phyloP scores from a whole-genome alignment of 2,888 invertebrate genomes.

The Lepidocyrtoides sp. region DNA sequence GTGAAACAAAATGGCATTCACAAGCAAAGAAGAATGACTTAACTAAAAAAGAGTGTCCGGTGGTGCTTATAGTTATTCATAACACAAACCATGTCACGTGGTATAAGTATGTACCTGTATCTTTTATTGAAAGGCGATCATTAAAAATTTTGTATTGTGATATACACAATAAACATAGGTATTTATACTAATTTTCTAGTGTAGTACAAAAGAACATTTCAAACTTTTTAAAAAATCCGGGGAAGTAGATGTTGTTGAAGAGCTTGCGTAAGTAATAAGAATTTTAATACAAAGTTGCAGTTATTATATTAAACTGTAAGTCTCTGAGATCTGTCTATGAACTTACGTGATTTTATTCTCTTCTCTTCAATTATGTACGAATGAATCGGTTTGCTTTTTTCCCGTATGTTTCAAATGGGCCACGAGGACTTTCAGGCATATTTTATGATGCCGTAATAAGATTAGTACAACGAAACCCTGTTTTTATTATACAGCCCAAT shows the following conservation, averaged over 20 bases:
- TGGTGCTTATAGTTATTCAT: neutral
- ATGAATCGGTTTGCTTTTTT: constrained; percentile 47
- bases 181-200: too few relatives aligned
- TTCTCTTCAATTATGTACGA: constrained; percentile 1
- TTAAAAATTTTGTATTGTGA: neutral
- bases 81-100: too few relatives aligned
- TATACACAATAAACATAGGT: too few relatives aligned
- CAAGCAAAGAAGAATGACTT: neutral
- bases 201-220: too few relatives aligned
- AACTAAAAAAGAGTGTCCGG: neutral
- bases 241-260: too few relatives aligned
- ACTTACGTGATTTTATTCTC: constrained; percentile 45
- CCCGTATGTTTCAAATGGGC: neutral
- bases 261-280: too few relatives aligned
- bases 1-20: constrained; percentile 15
- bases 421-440: constrained; percentile 36
- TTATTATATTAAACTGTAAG: too few relatives aligned
- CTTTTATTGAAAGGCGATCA: neutral
- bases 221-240: too few relatives aligned
- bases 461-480: constrained; percentile 53
- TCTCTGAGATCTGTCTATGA: neutral
- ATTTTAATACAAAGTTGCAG: too few relatives aligned
- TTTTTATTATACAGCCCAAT: constrained; percentile 65
- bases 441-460: constrained; percentile 75
- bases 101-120: neutral